phyloP scores from a whole-genome alignment of 2,113 vertebrate genomes.

The Plestiodon gilberti region DNA sequence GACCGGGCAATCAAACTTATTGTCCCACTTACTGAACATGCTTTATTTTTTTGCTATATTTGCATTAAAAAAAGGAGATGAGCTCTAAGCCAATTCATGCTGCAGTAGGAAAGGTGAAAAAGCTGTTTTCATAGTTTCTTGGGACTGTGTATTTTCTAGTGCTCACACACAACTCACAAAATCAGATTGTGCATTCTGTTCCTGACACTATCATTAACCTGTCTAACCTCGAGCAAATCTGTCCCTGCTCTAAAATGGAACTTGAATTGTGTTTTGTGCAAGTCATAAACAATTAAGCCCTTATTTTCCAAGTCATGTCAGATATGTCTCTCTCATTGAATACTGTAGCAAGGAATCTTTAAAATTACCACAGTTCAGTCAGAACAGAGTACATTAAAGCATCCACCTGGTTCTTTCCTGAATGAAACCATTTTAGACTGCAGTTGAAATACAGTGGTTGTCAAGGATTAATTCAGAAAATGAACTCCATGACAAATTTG shows the following conservation, averaged over 20 bases:
- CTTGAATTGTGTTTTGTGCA: conserved; percentile 23
- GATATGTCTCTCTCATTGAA: background rate
- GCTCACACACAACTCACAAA: background rate
- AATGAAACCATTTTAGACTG: background rate
- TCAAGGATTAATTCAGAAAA: conserved; percentile 26
- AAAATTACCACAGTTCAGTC: rapidly evolving
- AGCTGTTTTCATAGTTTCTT: background rate
- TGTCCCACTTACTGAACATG: background rate
- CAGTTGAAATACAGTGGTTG: background rate
- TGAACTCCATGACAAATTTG: background rate
- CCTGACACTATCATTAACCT: conserved; percentile 46
- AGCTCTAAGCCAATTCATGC: background rate
- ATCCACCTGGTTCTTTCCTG: background rate
- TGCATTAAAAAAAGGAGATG: background rate
- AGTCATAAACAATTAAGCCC: background rate
- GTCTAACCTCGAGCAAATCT: conserved; percentile 45
- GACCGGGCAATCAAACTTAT: background rate
- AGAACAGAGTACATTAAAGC: background rate
- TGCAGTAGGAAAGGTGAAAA: background rate
- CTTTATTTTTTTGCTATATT: background rate
- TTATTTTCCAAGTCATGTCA: conserved; percentile 25
- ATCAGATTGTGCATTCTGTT: background rate
- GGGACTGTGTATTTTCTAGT: background rate
- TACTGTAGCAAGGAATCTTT: too few relatives aligned
- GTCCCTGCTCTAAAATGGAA: conserved; percentile 52